Evolutionary conservation across 2,113 vertebrate genomes (phyloP).

Genomic region (Circaetus cinerascens): DNA sequence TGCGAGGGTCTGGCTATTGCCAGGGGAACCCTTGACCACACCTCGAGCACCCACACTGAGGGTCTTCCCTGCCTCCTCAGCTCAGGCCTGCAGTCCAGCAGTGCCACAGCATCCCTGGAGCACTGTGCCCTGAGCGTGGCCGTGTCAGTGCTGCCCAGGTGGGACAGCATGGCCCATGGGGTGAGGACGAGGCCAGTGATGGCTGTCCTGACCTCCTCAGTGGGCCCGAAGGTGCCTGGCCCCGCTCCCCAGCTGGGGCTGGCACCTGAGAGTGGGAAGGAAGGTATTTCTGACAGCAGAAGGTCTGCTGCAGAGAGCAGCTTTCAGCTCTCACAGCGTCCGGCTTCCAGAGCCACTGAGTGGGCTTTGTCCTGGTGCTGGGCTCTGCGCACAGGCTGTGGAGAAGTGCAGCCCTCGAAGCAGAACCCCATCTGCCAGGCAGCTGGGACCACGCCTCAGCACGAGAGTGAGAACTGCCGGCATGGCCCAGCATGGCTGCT

Average conservation of each 20-base stretch:
- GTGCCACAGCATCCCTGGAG: not conserved
- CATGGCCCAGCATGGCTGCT: rapidly evolving
- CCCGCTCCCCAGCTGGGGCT: not conserved
- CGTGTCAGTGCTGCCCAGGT: rapidly evolving
- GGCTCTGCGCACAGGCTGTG: not conserved
- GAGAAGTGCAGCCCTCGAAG: not conserved
- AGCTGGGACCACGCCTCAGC: not conserved
- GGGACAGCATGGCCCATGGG: rapidly evolving
- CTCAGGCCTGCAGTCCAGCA: not conserved
- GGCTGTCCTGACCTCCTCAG: not conserved
- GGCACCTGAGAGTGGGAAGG: not conserved
- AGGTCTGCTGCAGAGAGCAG: not conserved
- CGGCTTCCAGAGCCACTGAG: not conserved
- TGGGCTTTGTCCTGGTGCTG: rapidly evolving
- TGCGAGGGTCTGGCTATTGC: not conserved
- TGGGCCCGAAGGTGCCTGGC: not conserved
- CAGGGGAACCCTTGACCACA: rapidly evolving
- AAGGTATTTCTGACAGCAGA: not conserved
- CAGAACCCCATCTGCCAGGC: not conserved
- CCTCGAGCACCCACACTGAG: rapidly evolving
- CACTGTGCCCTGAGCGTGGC: rapidly evolving
- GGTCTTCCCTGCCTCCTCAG: not conserved
- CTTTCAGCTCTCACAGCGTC: rapidly evolving
- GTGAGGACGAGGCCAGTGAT: rapidly evolving
- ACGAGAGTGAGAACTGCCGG: rapidly evolving